phyloP scores from a whole-genome alignment of 2,797 vertebrate genomes.

The Oreochromis grahami region DNA sequence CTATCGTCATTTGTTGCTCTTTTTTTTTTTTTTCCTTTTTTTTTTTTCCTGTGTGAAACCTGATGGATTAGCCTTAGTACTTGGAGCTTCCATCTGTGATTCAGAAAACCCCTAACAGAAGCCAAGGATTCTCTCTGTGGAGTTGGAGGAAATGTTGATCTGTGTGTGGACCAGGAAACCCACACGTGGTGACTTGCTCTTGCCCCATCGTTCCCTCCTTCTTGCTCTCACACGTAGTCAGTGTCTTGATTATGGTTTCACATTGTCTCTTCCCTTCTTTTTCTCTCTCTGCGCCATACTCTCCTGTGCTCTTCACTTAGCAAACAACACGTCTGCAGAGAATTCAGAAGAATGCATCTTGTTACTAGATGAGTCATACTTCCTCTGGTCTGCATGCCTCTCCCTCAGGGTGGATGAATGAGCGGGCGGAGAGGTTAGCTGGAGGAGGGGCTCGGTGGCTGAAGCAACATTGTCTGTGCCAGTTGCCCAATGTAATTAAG shows the following conservation, averaged over 20 bases:
- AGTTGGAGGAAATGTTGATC: constrained; percentile 63
- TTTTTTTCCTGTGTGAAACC: constrained; percentile 29
- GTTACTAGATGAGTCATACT: constrained; percentile 84
- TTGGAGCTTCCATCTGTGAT: constrained; percentile 69
- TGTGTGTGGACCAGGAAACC: constrained; percentile 57
- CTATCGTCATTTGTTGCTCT: constrained; percentile 38
- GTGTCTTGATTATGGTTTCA: constrained; percentile 13
- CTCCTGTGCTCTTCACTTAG: constrained; percentile 68
- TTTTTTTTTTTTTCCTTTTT: not conserved
- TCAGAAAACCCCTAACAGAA: constrained; percentile 73
- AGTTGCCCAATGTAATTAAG: constrained; percentile 59
- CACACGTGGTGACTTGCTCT: constrained; percentile 60
- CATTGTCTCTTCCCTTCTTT: constrained; percentile 13
- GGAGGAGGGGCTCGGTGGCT: constrained; percentile 61
- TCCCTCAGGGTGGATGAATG: constrained; percentile 78
- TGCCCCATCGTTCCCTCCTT: constrained; percentile 32
- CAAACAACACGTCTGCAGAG: constrained; percentile 75
- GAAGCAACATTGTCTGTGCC: constrained; percentile 47
- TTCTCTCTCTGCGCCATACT: constrained; percentile 35
- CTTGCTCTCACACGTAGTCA: constrained; percentile 14
- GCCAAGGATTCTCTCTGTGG: constrained; percentile 71
- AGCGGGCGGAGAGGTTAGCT: constrained; percentile 62
- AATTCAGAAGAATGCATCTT: constrained; percentile 78
- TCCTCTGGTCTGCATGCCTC: constrained; percentile 78
- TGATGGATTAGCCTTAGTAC: constrained; percentile 63